Base-by-base conservation (phyloP, 30 jellyfish, hydroid and myxozoan species). In the Rhopilema esculentum region DNA sequence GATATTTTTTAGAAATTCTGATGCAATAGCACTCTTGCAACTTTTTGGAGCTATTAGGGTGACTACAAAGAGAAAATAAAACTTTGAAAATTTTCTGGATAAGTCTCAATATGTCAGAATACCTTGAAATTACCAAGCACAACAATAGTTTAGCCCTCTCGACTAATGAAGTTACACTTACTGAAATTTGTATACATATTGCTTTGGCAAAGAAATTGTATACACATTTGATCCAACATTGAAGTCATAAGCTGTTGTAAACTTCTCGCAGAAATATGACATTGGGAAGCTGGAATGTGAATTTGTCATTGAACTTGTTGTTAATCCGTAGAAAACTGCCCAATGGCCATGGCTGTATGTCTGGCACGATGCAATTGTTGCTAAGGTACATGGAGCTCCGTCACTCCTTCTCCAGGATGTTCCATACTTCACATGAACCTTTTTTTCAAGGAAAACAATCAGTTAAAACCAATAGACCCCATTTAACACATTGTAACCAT, bases 391-490 rank as follows among this genome's bases (percentile, higher is more conserved):
- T 0, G 80, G 79, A 16, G 88, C 79, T 22, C 85, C 85, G 52
- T 69, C 72, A 70, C 92, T 83, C 28, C 92, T 49, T 27, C 92
- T 21, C 92, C 92, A 83, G n/a, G 92, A 83, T 7, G 79, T 71
- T 9, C 85, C 85, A 70, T 68, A 83, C 20, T 30, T 83, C 21
- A 83, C 85, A 49, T 83, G 92, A 8, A 83, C 85, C 92, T 83
- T 24, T 21, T 24, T 6, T n/a, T 19, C 49, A 71, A 24, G 15
- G 77, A 22, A 7, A 66, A 63, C 16, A 18, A 16, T 0, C 8
- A 63, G 25, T 16, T 20, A 2, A 62, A 53, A 21, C 18, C 18
- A 16, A 0, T 19, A 21, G 68, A 19, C n/a, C 68, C 21, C 0
- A 53, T 53, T 66, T 7, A 22, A 66, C 57, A 6, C 57, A 40